Percentiles rank a stretch among this genome's conserved stretches.
Conservation (phyloP, 2,797 vertebrate species). For the Alectoris magna region DNA sequence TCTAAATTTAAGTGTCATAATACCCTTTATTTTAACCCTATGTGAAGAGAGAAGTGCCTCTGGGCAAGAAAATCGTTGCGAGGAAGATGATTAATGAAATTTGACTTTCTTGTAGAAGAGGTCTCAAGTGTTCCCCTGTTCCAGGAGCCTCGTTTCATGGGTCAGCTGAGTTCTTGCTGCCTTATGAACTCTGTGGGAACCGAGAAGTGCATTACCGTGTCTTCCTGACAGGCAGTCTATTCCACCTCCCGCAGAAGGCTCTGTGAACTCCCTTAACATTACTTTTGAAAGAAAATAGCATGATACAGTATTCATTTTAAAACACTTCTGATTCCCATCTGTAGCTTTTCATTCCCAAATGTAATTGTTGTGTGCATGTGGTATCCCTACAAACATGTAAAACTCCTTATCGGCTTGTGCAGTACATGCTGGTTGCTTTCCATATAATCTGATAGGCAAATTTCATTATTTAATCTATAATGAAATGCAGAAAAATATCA, state of each 20-base stretch:
- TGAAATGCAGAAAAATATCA: not conserved
- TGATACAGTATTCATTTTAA: not conserved
- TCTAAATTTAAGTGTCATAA: not conserved
- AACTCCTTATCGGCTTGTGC: not conserved
- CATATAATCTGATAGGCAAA: not conserved
- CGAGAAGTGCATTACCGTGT: not conserved
- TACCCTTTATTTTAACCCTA: not conserved
- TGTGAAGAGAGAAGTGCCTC: not conserved
- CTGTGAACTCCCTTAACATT: not conserved
- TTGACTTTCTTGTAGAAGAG: not conserved
- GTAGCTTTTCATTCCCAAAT: not conserved
- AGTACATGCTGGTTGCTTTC: not conserved
- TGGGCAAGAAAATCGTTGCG: not conserved
- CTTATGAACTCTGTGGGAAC: not conserved
- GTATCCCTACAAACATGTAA: not conserved
- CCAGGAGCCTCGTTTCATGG: not conserved
- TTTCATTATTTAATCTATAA: not conserved
- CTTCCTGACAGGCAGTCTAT: not conserved
- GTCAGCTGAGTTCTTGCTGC: not conserved
- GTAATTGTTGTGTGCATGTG: accelerated
- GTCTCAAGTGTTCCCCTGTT: not conserved
- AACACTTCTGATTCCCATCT: not conserved
- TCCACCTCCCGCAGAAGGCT: not conserved
- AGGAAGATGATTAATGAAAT: not conserved
- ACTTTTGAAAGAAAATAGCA: not conserved